Evolutionary conservation across 2,113 vertebrate genomes (phyloP).

Genomic region (Cacatua alba): DNA sequence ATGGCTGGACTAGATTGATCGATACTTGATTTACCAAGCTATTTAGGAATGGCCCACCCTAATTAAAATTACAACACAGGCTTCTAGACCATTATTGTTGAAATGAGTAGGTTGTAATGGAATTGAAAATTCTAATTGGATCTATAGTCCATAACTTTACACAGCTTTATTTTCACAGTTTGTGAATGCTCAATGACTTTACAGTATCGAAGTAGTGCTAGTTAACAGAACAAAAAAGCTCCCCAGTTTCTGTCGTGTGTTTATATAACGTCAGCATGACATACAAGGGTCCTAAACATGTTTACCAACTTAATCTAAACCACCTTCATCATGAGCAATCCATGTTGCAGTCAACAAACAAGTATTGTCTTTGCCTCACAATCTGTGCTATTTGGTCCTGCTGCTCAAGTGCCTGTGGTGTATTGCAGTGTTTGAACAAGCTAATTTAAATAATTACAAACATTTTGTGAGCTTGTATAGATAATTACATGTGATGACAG

Average conservation of each 20-base stretch:
- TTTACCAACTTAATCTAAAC: slow-evolving; percentile 24
- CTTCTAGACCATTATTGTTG: slow-evolving; percentile 68
- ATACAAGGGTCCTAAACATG: not conserved
- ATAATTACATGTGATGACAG: slow-evolving; percentile 76
- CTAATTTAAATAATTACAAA: slow-evolving; percentile 76
- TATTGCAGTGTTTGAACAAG: slow-evolving; percentile 61
- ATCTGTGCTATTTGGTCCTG: not conserved
- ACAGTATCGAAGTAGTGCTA: slow-evolving; percentile 1
- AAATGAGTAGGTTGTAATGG: slow-evolving; percentile 74
- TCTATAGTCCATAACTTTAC: slow-evolving; percentile 62
- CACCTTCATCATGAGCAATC: not conserved
- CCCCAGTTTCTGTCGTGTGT: slow-evolving; percentile 1
- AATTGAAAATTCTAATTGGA: slow-evolving; percentile 67
- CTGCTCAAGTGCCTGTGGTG: slow-evolving; percentile 55
- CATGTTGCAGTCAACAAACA: slow-evolving; percentile 5
- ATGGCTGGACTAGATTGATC: slow-evolving; percentile 66
- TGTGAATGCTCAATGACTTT: slow-evolving; percentile 28
- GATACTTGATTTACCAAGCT: slow-evolving; percentile 77
- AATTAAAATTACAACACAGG: slow-evolving; percentile 75
- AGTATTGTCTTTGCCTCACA: not conserved
- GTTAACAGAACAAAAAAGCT: slow-evolving; percentile 16
- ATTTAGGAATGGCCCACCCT: slow-evolving; percentile 71
- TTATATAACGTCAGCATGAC: slow-evolving; percentile 37
- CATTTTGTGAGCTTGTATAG: slow-evolving; percentile 73
- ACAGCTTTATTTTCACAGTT: slow-evolving; percentile 60